phyloP scores from a whole-genome alignment of 2,797 vertebrate species.

The Aldrovandia affinis region DNA sequence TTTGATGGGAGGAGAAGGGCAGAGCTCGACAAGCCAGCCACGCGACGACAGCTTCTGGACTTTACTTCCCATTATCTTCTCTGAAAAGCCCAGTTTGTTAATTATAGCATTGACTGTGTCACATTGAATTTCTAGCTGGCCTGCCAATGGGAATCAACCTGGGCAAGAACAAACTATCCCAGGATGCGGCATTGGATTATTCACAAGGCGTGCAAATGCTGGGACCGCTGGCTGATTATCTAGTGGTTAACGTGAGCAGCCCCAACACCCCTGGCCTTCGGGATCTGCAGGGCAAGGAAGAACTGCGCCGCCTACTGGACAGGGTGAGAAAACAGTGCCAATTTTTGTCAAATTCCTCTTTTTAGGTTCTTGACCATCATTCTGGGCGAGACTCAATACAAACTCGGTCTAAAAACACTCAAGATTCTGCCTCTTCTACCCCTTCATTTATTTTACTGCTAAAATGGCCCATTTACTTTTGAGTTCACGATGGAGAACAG shows the following conservation, averaged over 20 bases:
- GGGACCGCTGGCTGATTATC: constrained; percentile 91
- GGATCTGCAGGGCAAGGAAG: constrained; percentile 83
- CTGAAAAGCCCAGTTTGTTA: not conserved
- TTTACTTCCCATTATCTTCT: not conserved
- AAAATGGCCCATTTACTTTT: not conserved
- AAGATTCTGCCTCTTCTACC: not conserved
- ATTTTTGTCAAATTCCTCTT: not conserved
- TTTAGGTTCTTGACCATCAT: too few relatives aligned
- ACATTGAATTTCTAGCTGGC: constrained; percentile 72
- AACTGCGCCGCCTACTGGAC: constrained; percentile 80
- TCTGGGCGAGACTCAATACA: too few relatives aligned
- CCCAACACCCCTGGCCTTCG: constrained; percentile 71
- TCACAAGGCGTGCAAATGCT: constrained; percentile 79
- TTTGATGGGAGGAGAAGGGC: not conserved
- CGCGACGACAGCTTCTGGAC: not conserved
- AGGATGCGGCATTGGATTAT: constrained; percentile 84
- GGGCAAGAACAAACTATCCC: constrained; percentile 92
- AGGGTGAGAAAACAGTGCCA: not conserved
- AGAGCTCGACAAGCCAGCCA: not conserved
- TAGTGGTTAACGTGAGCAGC: constrained; percentile 96
- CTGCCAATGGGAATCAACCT: constrained; percentile 92
- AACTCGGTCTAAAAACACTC: too few relatives aligned
- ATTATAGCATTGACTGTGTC: not conserved
- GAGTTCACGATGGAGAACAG: not conserved
- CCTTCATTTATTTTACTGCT: not conserved